A percentile compares a stretch with the other conserved stretches of the same genome.
Evolutionary conservation across 2,888 invertebrate genomes (phyloP).

Genomic region (Dilophus febrilis): DNA sequence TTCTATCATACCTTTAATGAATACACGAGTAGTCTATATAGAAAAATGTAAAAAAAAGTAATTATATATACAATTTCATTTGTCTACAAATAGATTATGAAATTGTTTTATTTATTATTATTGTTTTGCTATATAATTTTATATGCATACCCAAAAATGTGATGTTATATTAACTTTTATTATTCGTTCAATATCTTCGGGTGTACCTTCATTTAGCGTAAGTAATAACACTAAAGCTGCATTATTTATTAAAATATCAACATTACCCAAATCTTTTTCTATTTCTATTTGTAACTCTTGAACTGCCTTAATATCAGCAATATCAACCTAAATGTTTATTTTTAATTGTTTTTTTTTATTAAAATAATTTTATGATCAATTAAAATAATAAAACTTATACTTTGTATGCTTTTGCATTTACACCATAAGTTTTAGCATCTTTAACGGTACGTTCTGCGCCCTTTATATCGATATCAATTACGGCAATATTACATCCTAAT

Average conservation of each 20-base stretch:
- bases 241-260: conserved; percentile 32
- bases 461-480: conserved; percentile 26
- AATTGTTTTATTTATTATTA: too few species aligned
- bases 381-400: too few species aligned
- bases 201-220: conserved; percentile 23
- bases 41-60: not conserved
- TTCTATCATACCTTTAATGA: conserved; percentile 29
- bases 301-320: conserved; percentile 25
- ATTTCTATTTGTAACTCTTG: conserved; percentile 23
- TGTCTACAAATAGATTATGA: too few species aligned
- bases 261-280: conserved; percentile 26
- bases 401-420: conserved; percentile 25
- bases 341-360: too few species aligned
- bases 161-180: conserved; percentile 30
- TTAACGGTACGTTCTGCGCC: conserved; percentile 26
- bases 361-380: too few species aligned
- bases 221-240: conserved; percentile 29
- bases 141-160: conserved; percentile 29
- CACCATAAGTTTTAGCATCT: conserved; percentile 17
- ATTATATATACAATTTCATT: too few species aligned
- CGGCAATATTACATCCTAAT: conserved; percentile 27
- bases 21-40: conserved; percentile 27
- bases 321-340: too few species aligned
- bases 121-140: too few species aligned
- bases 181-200: conserved; percentile 28